Percentiles rank a stretch among this genome's conserved stretches.
Conservation (phyloP, 1,140 invertebrate species). For the Drosophila azteca region DNA sequence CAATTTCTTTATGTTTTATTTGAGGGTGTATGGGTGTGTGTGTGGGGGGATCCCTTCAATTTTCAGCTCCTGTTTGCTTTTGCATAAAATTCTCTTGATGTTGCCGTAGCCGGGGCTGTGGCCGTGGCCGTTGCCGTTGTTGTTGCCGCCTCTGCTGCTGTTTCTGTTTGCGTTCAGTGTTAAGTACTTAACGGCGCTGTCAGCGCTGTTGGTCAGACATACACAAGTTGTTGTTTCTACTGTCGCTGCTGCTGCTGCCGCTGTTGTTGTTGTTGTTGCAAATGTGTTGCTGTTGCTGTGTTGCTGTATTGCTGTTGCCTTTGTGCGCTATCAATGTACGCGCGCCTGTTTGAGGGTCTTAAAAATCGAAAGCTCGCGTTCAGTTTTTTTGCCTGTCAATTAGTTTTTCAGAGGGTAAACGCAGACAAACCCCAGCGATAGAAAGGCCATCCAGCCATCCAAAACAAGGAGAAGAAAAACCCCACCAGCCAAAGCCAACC, state of each 20-base stretch:
- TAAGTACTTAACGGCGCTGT: constrained; percentile 75
- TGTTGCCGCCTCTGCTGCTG: constrained; percentile 10
- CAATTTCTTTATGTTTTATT: constrained; percentile 29
- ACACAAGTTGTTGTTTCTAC: constrained; percentile 13
- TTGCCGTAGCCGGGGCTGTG: constrained; percentile 30
- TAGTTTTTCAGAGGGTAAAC: constrained; percentile 47
- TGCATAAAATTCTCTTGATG: constrained; percentile 38
- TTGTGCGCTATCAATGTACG: constrained; percentile 1
- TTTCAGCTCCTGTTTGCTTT: constrained; percentile 51
- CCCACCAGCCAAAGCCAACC: no score
- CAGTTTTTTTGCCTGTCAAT: constrained; percentile 62
- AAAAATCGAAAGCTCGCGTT: constrained; percentile 62
- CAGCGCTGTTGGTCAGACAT: constrained; percentile 57
- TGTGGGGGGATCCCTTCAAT: constrained; percentile 29
- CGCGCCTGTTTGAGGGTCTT: constrained; percentile 34
- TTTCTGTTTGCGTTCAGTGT: constrained; percentile 67
- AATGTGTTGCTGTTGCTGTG: neutral
- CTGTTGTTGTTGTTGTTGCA: neutral
- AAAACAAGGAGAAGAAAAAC: no score
- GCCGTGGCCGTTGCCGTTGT: constrained; percentile 4
- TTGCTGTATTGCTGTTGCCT: constrained; percentile 7
- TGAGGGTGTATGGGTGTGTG: constrained; percentile 12
- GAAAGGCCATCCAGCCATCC: no score
- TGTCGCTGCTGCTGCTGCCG: neutral
- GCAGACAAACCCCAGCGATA: neutral